These are phyloP conservation scores for Cyprinodon tularosa DNA, from an alignment of 2,113 vertebrate genomes.

Conservation along the genomic window DNA sequence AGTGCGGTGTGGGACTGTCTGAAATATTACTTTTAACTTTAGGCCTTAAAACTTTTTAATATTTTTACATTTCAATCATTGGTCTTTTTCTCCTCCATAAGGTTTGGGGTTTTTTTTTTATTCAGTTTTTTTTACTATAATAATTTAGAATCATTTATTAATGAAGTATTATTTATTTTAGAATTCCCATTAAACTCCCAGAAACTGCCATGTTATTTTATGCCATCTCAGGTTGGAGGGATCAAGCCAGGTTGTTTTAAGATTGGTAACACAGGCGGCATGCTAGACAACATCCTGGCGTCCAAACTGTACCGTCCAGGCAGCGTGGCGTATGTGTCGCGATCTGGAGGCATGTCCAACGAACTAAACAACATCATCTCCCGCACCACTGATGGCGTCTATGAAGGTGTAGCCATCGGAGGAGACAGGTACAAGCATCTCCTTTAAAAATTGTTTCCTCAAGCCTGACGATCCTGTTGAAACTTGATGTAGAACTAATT, in stretches of 20 bases:
- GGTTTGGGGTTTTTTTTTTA: no score
- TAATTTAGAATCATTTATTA: no score
- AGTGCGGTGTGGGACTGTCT: no score
- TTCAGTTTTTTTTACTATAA: no score
- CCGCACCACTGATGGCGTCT: constrained; percentile 92
- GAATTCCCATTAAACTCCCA: background rate
- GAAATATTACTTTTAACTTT: no score
- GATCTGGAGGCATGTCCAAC: constrained; percentile 98
- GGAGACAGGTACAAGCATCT: constrained; percentile 87
- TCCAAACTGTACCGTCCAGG: constrained; percentile 97
- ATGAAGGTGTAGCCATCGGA: constrained; percentile 95
- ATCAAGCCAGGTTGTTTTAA: constrained; percentile 99
- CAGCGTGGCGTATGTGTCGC: constrained; percentile 95
- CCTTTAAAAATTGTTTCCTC: background rate
- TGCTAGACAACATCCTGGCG: constrained; percentile 97
- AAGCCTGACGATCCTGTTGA: background rate
- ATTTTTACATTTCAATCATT: no score
- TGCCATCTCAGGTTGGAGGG: constrained; percentile 86
- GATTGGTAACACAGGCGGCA: constrained; percentile 97
- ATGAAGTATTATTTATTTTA: no score
- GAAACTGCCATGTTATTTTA: background rate
- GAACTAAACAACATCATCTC: constrained; percentile 99
- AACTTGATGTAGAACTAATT: background rate
- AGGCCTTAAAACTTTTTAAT: background rate
- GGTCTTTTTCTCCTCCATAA: no score